Conservation (phyloP, 2,797 vertebrate species). For the Phalloptychus januarius region DNA sequence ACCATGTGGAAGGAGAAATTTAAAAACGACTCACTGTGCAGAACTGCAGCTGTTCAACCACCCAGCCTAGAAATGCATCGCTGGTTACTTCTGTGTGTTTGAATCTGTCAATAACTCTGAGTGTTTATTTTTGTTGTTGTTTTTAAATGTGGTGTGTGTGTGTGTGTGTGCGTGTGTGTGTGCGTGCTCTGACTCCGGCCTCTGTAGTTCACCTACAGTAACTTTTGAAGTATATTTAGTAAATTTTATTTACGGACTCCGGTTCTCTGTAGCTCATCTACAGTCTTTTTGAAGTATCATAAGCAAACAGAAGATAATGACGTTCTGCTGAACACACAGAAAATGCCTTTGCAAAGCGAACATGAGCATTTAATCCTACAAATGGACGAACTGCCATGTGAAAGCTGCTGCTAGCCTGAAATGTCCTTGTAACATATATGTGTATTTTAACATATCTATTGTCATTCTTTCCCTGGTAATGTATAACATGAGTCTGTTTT, state of each 20-base stretch:
- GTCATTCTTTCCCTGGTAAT: slow-evolving; percentile 53
- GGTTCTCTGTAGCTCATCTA: slow-evolving; percentile 74
- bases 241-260: slow-evolving; percentile 72
- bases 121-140: too few relatives aligned
- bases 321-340: slow-evolving; percentile 7
- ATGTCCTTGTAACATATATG: slow-evolving; percentile 26
- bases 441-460: slow-evolving; percentile 15
- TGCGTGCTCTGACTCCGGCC: slow-evolving; percentile 64
- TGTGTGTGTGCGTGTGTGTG: slow-evolving; percentile 13
- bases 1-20: slow-evolving; percentile 44
- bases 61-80: slow-evolving; percentile 63
- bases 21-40: slow-evolving; percentile 42
- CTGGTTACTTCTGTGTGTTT: slow-evolving; percentile 16
- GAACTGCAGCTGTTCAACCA: slow-evolving; percentile 64
- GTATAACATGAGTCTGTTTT: slow-evolving; percentile 33
- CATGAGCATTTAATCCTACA: not conserved
- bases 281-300: slow-evolving; percentile 69
- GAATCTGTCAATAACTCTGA: slow-evolving; percentile 24
- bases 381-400: slow-evolving; percentile 13
- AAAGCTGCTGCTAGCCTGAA: slow-evolving; percentile 30
- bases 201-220: slow-evolving; percentile 76
- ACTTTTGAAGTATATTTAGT: slow-evolving; percentile 65
- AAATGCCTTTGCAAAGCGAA: slow-evolving; percentile 16
- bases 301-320: slow-evolving; percentile 14
- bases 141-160: slow-evolving; percentile 28